These are phyloP conservation scores for Leptura quadrifasciata DNA, from an alignment of 2,888 invertebrate genomes.

Conservation along the genomic window DNA sequence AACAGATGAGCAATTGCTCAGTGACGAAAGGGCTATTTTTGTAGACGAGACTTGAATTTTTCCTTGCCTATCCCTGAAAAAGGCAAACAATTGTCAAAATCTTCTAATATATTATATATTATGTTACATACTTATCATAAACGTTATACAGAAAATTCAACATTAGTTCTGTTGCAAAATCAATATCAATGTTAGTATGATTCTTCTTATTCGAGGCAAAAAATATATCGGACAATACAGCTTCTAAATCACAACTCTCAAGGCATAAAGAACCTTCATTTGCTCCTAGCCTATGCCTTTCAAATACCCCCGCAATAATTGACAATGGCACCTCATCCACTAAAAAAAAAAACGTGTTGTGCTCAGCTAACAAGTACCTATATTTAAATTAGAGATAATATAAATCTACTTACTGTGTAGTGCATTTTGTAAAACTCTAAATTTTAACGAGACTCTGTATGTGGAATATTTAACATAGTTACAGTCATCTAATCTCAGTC, in stretches of 20 bases:
- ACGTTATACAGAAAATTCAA: constrained; percentile 81
- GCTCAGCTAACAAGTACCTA: too few species aligned
- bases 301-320: constrained; percentile 82
- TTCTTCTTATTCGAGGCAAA: constrained; percentile 83
- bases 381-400: too few species aligned
- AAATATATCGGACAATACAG: constrained; percentile 84
- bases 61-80: constrained; percentile 77
- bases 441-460: constrained; percentile 86
- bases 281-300: constrained; percentile 81
- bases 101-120: background rate
- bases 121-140: constrained; percentile 79
- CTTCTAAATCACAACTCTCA: constrained; percentile 82
- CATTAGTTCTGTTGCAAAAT: constrained; percentile 79
- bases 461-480: constrained; percentile 84
- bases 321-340: constrained; percentile 71
- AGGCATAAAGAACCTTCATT: constrained; percentile 82
- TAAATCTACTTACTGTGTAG: constrained; percentile 78
- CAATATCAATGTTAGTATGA: constrained; percentile 78
- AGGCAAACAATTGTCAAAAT: background rate
- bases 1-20: constrained; percentile 80
- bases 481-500: constrained; percentile 78
- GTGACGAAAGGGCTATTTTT: constrained; percentile 81
- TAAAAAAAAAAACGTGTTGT: constrained; percentile 53
- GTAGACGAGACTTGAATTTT: constrained; percentile 81
- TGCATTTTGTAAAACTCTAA: constrained; percentile 78